Evolutionary conservation across 1,140 invertebrate genomes (phyloP).

Genomic region (Gonioctena quinquepunctata): DNA sequence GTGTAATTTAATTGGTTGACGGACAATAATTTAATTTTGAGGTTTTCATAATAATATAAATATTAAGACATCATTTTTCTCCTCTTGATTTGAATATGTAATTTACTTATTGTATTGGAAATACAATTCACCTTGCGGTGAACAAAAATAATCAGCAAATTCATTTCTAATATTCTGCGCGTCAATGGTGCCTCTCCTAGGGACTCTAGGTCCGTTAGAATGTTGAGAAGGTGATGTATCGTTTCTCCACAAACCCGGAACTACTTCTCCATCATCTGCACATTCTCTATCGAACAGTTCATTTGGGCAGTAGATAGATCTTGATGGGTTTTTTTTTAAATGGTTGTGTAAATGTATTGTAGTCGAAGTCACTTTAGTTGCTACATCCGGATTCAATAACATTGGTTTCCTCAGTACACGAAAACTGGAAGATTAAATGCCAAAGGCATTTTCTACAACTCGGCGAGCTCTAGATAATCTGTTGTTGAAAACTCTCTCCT

Average conservation of each 20-base stretch:
- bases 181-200: conserved; percentile 26
- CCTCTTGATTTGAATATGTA: too few relatives aligned
- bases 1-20: too few relatives aligned
- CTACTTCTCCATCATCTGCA: conserved; percentile 21
- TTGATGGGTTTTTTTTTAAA: conserved; percentile 20
- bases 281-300: conserved; percentile 29
- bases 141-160: conserved; percentile 34
- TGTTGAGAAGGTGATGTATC: conserved; percentile 7
- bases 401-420: conserved; percentile 53
- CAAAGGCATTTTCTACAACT: conserved; percentile 55
- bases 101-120: conserved; percentile 29
- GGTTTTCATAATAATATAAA: too few relatives aligned
- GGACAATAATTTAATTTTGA: too few relatives aligned
- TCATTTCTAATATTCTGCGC: conserved; percentile 34
- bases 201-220: conserved; percentile 17
- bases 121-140: conserved; percentile 20
- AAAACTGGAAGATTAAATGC: conserved; percentile 56
- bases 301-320: neutral
- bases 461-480: conserved; percentile 43
- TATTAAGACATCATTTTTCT: too few relatives aligned
- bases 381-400: conserved; percentile 41
- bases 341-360: conserved; percentile 16
- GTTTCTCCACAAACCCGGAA: conserved; percentile 33
- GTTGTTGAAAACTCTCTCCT: conserved; percentile 50
- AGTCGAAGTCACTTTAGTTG: conserved; percentile 40